Evolutionary conservation across 2,888 invertebrate genomes (phyloP).

Genomic region (Drosophila paranaensis): DNA sequence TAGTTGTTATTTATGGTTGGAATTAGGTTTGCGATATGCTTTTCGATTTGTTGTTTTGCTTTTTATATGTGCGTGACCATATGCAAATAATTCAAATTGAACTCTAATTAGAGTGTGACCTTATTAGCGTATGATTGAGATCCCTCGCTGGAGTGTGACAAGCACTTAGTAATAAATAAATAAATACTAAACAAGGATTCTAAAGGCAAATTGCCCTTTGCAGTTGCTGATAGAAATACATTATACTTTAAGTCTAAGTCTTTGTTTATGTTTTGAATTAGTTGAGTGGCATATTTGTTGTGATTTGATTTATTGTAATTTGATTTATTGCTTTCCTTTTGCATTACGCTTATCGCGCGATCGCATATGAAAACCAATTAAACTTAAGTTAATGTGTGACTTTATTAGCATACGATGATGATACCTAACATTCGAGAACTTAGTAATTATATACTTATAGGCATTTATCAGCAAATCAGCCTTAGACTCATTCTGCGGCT

Average conservation of each 20-base stretch:
- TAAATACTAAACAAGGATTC: not conserved
- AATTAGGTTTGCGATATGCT: slow-evolving; percentile 6
- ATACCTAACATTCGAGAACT: slow-evolving; percentile 13
- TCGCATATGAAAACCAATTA: slow-evolving; percentile 3
- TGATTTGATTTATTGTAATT: slow-evolving; percentile 31
- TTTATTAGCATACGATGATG: slow-evolving; percentile 18
- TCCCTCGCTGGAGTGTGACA: not conserved
- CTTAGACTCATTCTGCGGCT: slow-evolving; percentile 18
- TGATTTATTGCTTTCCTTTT: slow-evolving; percentile 24
- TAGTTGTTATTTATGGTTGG: too few relatives aligned
- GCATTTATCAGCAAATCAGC: slow-evolving; percentile 34
- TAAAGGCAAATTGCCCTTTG: not conserved
- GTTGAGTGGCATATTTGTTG: slow-evolving; percentile 12
- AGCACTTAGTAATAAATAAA: not conserved
- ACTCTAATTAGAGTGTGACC: not conserved
- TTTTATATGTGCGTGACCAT: not conserved
- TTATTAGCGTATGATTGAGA: not conserved
- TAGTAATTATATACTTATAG: not conserved
- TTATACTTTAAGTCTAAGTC: not conserved
- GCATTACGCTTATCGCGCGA: slow-evolving; percentile 31
- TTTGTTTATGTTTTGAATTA: not conserved
- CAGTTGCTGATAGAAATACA: not conserved
- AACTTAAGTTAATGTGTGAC: slow-evolving; percentile 20
- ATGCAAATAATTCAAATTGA: not conserved
- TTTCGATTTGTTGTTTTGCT: slow-evolving; percentile 5